Conservation (phyloP, 2,797 vertebrate genomes). For the Ctenopoma kingsleyae region DNA sequence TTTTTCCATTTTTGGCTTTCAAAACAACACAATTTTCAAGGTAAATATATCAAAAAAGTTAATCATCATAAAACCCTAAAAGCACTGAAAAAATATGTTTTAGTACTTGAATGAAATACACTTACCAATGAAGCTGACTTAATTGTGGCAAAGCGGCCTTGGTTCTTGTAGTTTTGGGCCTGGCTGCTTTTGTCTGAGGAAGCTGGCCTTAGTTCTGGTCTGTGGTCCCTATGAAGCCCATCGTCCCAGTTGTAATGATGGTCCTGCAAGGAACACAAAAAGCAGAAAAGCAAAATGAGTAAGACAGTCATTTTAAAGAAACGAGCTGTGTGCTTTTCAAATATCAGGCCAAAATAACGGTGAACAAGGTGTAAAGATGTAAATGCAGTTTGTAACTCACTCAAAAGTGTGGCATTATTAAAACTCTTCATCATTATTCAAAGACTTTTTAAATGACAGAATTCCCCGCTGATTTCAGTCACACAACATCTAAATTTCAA, state of each 20-base stretch:
- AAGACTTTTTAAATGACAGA: conserved; percentile 20
- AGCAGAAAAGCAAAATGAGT: background rate
- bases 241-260: conserved; percentile 97
- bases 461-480: conserved; percentile 23
- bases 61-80: conserved; percentile 4
- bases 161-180: conserved; percentile 96
- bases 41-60: background rate
- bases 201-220: conserved; percentile 90
- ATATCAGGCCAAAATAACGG: background rate
- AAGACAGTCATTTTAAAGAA: background rate
- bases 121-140: conserved; percentile 99
- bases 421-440: conserved; percentile 9
- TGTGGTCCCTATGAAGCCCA: conserved; percentile 92
- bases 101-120: background rate
- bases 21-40: conserved; percentile 3
- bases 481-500: conserved; percentile 8
- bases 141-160: conserved; percentile 98
- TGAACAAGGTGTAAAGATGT: background rate
- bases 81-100: background rate
- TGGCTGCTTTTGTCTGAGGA: conserved; percentile 92
- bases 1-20: background rate
- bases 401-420: conserved; percentile 7
- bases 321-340: background rate
- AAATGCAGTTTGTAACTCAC: conserved; percentile 10
- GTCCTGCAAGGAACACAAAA: conserved; percentile 87